Base-by-base conservation (phyloP, 2,888 invertebrate genomes). In the Cosmia trapezina region DNA sequence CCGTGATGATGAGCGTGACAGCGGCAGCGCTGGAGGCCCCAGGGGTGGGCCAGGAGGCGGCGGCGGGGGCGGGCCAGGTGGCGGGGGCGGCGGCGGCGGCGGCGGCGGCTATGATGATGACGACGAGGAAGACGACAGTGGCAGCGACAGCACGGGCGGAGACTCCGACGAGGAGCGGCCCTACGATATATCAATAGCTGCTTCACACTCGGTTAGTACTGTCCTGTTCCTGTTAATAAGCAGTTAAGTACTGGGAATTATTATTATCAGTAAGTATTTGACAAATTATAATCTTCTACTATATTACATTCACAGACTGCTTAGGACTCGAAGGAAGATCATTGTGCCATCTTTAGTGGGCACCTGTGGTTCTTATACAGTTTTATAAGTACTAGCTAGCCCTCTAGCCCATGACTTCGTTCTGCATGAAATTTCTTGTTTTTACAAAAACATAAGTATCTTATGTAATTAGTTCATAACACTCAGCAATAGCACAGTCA, bases 161-260 rank as follows among this genome's bases (percentile, higher is more conserved):
- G 89, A 87, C 14, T 73, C 89, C 0, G 91, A 89, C 1, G 93
- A 87, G 11, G 92, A 91, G 63, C 77, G 88, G 14, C 70, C 70
- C 49, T 96, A 94, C 69, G 96, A 96, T 76, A 94, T 95, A 73
- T 86, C 93, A 0, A 88, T 96, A 17, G 90, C 96, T 7, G 94
- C 95, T 0, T 83, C 94, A 76, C 96, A 96, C 79, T 94, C 95
- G 8, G 96, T 96, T 22, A 88, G 91, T 88, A 76, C 11, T 62
- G 17, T 54, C 11, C 19, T 17, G 17, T 28, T 54, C 11, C 19
- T 17, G 17, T 28, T 28, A 49, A 17, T 28, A 51, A 14, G 3
- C 11, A 11, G 7, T 43, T 49, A n/a, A n/a, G n/a, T n/a, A 41
- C 41, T 68, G 8, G 12, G 12, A 59, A 54, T 28, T 49, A 22